Conservation (phyloP, 2,888 invertebrate species). For the Argyra leucocephala region DNA sequence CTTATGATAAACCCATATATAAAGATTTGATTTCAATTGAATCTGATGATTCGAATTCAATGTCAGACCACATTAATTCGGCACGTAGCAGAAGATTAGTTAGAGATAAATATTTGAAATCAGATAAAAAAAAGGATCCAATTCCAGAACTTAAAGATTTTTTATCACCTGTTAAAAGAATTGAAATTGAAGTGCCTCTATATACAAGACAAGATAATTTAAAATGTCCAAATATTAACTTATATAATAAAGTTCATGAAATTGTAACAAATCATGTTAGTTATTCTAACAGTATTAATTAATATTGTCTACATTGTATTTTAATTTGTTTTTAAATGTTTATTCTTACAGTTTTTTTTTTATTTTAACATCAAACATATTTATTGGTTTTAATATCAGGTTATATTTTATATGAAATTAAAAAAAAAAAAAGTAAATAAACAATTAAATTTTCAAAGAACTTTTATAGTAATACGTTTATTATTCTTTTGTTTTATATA, state of each 20-base stretch:
- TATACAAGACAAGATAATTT: background rate
- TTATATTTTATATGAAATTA: too few relatives aligned
- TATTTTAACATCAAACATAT: too few relatives aligned
- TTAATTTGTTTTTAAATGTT: background rate
- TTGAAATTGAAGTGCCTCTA: constrained; percentile 24
- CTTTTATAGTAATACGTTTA: background rate
- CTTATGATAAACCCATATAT: constrained; percentile 27
- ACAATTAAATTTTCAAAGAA: background rate
- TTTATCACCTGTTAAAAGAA: constrained; percentile 26
- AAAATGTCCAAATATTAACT: background rate
- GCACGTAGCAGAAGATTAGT: constrained; percentile 23
- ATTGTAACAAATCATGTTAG: background rate
- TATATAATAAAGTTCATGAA: background rate
- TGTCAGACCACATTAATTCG: background rate
- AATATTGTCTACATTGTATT: too few relatives aligned
- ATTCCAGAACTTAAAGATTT: constrained; percentile 32
- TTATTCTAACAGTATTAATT: too few relatives aligned
- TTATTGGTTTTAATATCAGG: too few relatives aligned
- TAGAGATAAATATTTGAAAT: constrained; percentile 21
- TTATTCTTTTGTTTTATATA: too few relatives aligned
- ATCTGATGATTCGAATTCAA: constrained; percentile 31
- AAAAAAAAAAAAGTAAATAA: too few relatives aligned
- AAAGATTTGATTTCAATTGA: constrained; percentile 33
- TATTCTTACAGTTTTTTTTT: background rate
- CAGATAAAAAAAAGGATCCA: constrained; percentile 19